These are phyloP conservation scores for Hippocampus abdominalis DNA, from an alignment of 2,113 vertebrate genomes.

Conservation along the genomic window DNA sequence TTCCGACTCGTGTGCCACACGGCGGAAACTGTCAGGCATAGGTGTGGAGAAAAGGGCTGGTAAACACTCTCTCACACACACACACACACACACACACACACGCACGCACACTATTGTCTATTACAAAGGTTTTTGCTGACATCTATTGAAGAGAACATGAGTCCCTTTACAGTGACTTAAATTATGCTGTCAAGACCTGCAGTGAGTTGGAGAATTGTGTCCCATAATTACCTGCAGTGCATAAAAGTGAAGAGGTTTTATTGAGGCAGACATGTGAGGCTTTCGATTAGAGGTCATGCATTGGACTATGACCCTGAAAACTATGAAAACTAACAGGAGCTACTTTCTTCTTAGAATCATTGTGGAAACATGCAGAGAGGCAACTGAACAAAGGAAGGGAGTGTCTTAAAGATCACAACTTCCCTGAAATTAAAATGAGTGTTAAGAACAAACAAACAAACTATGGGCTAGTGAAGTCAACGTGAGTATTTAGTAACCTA, in stretches of 20 bases:
- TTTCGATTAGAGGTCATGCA: background rate
- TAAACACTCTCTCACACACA: constrained; percentile 17
- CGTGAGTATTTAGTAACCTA: no score
- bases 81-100: background rate
- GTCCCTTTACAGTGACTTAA: constrained; percentile 1
- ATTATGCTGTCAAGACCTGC: constrained; percentile 7
- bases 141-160: constrained; percentile 20
- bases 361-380: background rate
- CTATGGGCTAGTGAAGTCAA: no score
- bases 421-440: background rate
- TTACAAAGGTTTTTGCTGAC: constrained; percentile 20
- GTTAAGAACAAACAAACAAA: background rate
- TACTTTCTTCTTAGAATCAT: background rate
- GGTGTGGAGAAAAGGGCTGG: constrained; percentile 37
- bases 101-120: constrained; percentile 23
- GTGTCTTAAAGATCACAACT: background rate
- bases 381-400: background rate
- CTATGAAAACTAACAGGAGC: background rate
- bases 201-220: background rate
- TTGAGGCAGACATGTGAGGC: constrained; percentile 12
- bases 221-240: constrained; percentile 22
- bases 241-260: constrained; percentile 33
- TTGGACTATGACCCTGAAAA: background rate
- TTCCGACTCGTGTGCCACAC: constrained; percentile 65
- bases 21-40: constrained; percentile 59